These are phyloP conservation scores for Todus mexicanus DNA, from an alignment of 2,797 vertebrate species.

Conservation along the genomic window DNA sequence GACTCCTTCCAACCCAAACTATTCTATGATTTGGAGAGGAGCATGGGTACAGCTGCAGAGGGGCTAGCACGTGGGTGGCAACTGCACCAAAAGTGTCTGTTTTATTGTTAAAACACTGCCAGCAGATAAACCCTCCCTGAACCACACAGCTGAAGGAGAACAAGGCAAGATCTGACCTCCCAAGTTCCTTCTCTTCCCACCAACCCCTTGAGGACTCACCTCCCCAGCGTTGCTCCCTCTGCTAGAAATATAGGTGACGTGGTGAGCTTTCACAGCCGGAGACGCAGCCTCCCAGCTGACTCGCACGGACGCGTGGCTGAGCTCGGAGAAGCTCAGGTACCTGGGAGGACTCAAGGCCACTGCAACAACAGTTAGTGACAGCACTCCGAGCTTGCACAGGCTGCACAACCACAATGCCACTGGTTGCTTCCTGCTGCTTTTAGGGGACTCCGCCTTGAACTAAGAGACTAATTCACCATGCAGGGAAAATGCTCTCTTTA, in stretches of 20 bases:
- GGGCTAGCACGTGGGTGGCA: rapidly evolving
- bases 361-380: conserved; percentile 48
- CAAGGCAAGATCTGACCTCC: rapidly evolving
- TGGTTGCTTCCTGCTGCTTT: neutral
- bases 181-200: neutral
- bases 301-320: conserved; percentile 82
- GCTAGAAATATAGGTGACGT: conserved; percentile 82
- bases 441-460: neutral
- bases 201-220: conserved; percentile 69
- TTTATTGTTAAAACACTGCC: neutral
- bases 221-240: conserved; percentile 83
- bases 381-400: neutral
- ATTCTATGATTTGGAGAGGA: neutral
- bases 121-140: neutral
- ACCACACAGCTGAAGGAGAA: neutral
- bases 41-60: neutral
- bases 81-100: rapidly evolving
- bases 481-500: neutral
- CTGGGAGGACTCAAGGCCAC: conserved; percentile 76
- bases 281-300: conserved; percentile 83
- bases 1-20: neutral
- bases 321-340: conserved; percentile 81
- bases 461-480: rapidly evolving
- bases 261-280: conserved; percentile 73
- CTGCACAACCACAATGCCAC: neutral